A percentile compares a stretch with the other conserved stretches of the same genome.
phyloP scores from a whole-genome alignment of 1,140 invertebrate genomes.

The Tyrophagus putrescentiae region DNA sequence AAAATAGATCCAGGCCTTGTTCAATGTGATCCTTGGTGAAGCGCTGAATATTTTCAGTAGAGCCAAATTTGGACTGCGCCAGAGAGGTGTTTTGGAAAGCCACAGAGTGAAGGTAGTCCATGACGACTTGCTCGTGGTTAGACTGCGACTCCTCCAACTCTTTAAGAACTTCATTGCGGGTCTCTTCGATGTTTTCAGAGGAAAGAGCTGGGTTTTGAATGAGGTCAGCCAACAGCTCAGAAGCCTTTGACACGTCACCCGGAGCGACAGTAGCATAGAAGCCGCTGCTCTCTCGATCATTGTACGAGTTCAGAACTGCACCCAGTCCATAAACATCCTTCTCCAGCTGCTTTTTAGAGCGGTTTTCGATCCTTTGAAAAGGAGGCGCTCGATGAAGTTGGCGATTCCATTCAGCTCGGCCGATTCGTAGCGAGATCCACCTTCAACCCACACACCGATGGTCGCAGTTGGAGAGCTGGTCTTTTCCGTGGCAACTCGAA shows the following conservation, averaged over 20 bases:
- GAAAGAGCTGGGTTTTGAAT: constrained; percentile 90
- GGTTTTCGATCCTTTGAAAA: constrained; percentile 92
- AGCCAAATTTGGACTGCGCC: constrained; percentile 90
- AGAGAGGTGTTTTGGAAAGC: constrained; percentile 92
- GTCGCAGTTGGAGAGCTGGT: constrained; percentile 89
- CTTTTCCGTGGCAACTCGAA: constrained; percentile 88
- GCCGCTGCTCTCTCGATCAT: constrained; percentile 94
- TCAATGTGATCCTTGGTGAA: constrained; percentile 71
- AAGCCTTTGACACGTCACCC: constrained; percentile 62
- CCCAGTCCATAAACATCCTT: constrained; percentile 98
- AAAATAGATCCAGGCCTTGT: constrained; percentile 75
- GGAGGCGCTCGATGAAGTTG: constrained; percentile 99
- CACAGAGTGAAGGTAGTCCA: constrained; percentile 89
- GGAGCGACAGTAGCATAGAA: constrained; percentile 96
- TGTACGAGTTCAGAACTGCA: constrained; percentile 97
- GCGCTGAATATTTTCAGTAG: constrained; percentile 87
- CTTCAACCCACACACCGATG: constrained; percentile 97
- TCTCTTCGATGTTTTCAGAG: constrained; percentile 77
- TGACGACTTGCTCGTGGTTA: constrained; percentile 98
- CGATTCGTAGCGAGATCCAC: constrained; percentile 77
- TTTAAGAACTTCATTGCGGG: constrained; percentile 86
- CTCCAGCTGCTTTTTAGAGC: constrained; percentile 72
- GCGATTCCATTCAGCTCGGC: constrained; percentile 92
- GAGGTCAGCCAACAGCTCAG: constrained; percentile 95
- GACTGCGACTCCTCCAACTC: constrained; percentile 95